A percentile compares a stretch with the other conserved stretches of the same genome.
Conservation (phyloP, 2,888 invertebrate genomes). For the Yponomeuta cagnagella region DNA sequence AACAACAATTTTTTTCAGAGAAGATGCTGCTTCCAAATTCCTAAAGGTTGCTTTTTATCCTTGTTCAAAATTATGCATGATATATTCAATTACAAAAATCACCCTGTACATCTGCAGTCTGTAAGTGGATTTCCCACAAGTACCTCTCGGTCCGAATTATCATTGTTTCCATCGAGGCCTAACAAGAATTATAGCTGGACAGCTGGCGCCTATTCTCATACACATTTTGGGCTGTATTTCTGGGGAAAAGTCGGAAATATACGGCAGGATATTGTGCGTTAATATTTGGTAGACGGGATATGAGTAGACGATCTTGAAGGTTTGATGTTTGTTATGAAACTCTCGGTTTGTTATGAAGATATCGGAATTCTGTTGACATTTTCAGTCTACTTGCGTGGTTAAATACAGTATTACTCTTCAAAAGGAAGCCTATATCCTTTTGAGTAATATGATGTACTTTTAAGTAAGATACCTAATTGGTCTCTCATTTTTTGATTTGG, state of each 20-base stretch:
- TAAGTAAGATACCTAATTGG: no score
- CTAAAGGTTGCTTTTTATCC: no score
- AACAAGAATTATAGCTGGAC: constrained; percentile 55
- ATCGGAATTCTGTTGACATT: not conserved
- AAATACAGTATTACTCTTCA: no score
- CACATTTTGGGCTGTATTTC: not conserved
- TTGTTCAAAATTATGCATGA: no score
- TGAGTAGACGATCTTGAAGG: constrained; percentile 13
- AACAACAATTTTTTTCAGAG: no score
- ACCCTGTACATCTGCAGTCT: constrained; percentile 30
- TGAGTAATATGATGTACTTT: no score
- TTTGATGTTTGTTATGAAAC: not conserved
- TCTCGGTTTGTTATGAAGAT: not conserved
- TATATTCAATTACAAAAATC: constrained; percentile 17
- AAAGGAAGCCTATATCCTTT: no score
- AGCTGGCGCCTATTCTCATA: constrained; percentile 38
- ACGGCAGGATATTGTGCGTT: constrained; percentile 7
- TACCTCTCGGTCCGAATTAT: constrained; percentile 46
- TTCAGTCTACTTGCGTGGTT: not conserved
- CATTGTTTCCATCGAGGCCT: constrained; percentile 53
- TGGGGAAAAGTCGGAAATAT: constrained; percentile 10
- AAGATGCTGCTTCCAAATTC: no score
- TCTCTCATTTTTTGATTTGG: no score
- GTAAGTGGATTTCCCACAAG: constrained; percentile 51
- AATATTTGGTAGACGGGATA: constrained; percentile 16